Percentiles rank a stretch among this genome's conserved stretches.
These are phyloP conservation scores for Rhabdophis nuchalis DNA, from an alignment of 2,797 vertebrate genomes.

Conservation along the genomic window DNA sequence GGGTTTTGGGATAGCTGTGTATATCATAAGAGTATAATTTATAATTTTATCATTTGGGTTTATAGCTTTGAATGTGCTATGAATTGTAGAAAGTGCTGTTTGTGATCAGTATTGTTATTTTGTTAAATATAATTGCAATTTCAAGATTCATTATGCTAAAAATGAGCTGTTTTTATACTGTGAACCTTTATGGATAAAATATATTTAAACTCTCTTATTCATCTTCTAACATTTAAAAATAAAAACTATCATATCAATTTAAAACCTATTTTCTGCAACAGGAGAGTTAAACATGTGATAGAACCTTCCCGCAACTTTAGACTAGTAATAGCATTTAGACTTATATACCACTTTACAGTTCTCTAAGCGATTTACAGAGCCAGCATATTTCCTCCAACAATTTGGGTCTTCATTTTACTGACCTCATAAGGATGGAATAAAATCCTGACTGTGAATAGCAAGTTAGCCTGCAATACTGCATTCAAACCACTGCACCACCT, in stretches of 20 bases:
- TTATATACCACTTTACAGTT: not conserved
- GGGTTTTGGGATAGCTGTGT: not conserved
- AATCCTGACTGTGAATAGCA: not conserved
- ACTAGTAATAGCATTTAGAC: not conserved
- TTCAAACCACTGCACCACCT: not conserved
- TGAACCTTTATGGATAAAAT: not conserved
- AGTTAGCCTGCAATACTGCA: not conserved
- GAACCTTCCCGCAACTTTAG: not conserved
- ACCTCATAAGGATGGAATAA: not conserved
- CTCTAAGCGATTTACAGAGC: not conserved
- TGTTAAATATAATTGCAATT: not conserved
- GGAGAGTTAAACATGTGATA: not conserved
- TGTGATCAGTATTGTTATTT: not conserved
- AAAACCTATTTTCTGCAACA: not conserved
- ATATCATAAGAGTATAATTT: not conserved
- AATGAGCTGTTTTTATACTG: not conserved
- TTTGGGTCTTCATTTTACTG: not conserved
- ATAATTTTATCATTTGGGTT: not conserved
- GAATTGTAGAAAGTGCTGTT: not conserved
- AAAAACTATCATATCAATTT: not conserved
- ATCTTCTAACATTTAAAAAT: not conserved
- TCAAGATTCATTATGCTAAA: not conserved
- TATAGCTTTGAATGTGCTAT: not conserved
- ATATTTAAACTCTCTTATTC: not conserved
- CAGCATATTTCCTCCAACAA: not conserved